Conservation (phyloP, 2,113 vertebrate species). For the Sturnus vulgaris region DNA sequence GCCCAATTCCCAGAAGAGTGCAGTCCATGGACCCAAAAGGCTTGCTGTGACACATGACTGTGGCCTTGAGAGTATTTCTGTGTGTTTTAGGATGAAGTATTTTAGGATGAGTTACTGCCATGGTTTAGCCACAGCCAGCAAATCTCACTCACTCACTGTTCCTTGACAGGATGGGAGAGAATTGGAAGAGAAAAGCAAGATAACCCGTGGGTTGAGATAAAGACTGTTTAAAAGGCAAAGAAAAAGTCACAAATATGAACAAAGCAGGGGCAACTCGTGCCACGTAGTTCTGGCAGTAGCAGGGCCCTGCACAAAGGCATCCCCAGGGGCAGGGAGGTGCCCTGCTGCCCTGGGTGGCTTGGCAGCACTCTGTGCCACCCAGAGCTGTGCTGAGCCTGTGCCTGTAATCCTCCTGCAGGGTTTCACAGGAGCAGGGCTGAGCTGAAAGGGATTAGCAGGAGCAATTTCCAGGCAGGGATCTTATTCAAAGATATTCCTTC, state of each 20-base stretch:
- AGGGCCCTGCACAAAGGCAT: neutral
- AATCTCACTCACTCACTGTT: neutral
- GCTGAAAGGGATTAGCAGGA: conserved; percentile 18
- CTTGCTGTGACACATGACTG: neutral
- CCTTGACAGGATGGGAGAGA: neutral
- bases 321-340: neutral
- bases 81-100: neutral
- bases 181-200: neutral
- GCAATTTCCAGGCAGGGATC: neutral
- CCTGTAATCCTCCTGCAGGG: neutral
- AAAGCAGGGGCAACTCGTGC: neutral
- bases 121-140: neutral
- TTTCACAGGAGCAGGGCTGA: neutral
- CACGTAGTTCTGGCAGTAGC: neutral
- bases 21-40: neutral
- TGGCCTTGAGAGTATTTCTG: neutral
- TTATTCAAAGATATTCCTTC: neutral
- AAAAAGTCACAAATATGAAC: neutral
- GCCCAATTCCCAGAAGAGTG: neutral
- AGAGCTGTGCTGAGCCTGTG: neutral
- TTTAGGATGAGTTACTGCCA: neutral
- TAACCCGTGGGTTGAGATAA: neutral
- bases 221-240: neutral
- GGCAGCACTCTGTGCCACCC: neutral
- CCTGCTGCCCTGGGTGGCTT: neutral